Evolutionary conservation across 1,140 invertebrate species (phyloP), one percentile per base, ranked within the genome.

Genomic region (Drosophila virilis): DNA sequence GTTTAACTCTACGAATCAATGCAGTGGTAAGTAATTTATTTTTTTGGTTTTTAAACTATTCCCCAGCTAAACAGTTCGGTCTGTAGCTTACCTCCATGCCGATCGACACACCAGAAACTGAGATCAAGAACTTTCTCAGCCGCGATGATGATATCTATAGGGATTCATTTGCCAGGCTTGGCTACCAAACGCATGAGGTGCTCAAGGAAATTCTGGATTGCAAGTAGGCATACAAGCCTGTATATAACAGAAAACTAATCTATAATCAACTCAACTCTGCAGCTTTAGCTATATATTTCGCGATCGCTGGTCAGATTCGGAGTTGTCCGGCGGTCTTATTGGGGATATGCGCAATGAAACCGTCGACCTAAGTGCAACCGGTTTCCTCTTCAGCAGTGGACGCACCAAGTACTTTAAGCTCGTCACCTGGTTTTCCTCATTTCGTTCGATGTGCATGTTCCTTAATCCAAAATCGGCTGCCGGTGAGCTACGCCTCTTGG

Each of bases 401-500:
- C 86, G 91, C 9, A 38, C 61, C 0, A 40, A 59, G 1, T 71
- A 76, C 33, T 37, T 89, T 2, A 58, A 61, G 1, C 38, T 77
- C 0, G 7, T 91, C 1, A 60, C 77, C 6, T 73, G 74, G 40
- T 71, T 78, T 0, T 68, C 66, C 1, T 46, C 57, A 5, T 92
- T 92, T 61, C 77, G 76, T 12, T 84, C 88, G 17, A 74, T 89
- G n/a, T 92, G 91, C 68, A 82, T 92, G 57, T 92, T 92, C 33
- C 83, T 76, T 1, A 92, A 91, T 40, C 85, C 84, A 0, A 67
- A 65, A 10, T 82, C 84, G 3, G 55, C 76, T 0, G 71, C 75
- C 1, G 70, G 58, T 0, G 89, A 85, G 2, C 54, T 91, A 0
- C 74, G 76, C 42, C 65, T 79, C 15, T 57, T 69, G 0, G 83